Evolutionary conservation across 2,113 vertebrate species (phyloP), one percentile per base, ranked within the genome.

Genomic region (Rafetus swinhoei): DNA sequence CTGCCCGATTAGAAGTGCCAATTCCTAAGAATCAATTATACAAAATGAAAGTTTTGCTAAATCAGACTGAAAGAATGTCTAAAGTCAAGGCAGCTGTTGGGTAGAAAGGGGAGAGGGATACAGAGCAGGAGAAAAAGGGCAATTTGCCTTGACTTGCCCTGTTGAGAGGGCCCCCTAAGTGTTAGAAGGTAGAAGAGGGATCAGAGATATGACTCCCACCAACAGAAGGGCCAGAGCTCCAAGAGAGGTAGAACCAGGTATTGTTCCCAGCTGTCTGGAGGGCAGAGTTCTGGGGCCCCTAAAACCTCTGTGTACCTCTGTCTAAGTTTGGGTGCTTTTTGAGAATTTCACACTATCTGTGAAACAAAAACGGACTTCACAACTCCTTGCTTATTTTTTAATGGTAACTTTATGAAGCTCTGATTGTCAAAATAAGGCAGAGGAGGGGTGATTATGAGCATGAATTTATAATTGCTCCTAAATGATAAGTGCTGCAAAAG

Each of bases 11-110:
- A 90, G 54, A 91, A 95, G 77, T 74, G 74, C 57, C 82, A 72
- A 89, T 93, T 95, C 95, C 90, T 92, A 86, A 89, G 91, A 94
- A 93, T 8, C 21, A n/a, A 60, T 87, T 62, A 79, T 90, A 82
- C 59, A 91, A 90, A 94, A 91, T 88, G 1, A 79, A n/a, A 35
- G 8, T 57, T 9, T 56, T 93, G 50, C 85, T 93, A 91, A 84
- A 52, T 50, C 87, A 83, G 27, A 54, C n/a, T 90, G 27, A 84
- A 81, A 55, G 27, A 87, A 90, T 24, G 39, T 83, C 87, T 60
- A 62, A 91, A 59, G 91, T 55, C 0, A 72, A 35, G 32, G 18
- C n/a, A n/a, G 16, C n/a, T 35, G 9, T 9, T 4, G 15, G 65
- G 18, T 8, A 72, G 16, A 16, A n/a, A 7, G n/a, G n/a, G 65